A percentile compares a stretch with the other conserved stretches of the same genome.
phyloP scores from a whole-genome alignment of 30 jellyfish, hydroid and myxozoan species.

The Turritopsis dohrnii region DNA sequence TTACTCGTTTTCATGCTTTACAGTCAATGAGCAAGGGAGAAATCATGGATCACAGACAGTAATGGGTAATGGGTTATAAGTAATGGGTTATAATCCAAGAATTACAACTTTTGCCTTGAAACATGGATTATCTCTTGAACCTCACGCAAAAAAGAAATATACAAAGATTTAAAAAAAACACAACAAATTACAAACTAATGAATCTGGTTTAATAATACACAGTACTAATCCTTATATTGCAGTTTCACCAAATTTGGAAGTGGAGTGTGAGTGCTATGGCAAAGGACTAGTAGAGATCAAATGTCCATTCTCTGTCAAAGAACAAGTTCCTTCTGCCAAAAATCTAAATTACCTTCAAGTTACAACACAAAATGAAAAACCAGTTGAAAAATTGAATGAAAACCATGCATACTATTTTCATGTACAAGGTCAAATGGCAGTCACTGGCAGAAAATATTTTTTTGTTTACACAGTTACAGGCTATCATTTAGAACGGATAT shows the following conservation, averaged over 20 bases:
- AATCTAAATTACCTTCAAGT: not conserved
- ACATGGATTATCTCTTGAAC: not conserved
- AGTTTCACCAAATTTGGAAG: not conserved
- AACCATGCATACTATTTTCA: too few species aligned
- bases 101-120: not conserved
- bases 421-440: too few species aligned
- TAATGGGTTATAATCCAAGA: too few species aligned
- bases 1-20: too few species aligned
- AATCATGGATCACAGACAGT: too few species aligned
- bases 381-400: too few species aligned
- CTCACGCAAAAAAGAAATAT: not conserved
- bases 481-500: too few species aligned
- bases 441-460: too few species aligned
- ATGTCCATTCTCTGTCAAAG: not conserved
- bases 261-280: conserved; percentile 1
- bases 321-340: not conserved
- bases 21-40: too few species aligned
- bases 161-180: not conserved
- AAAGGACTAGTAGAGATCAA: not conserved
- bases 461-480: too few species aligned
- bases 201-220: not conserved
- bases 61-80: too few species aligned
- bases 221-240: not conserved
- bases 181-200: not conserved
- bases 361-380: too few species aligned